Percentiles rank a stretch among this genome's conserved stretches.
phyloP scores from a whole-genome alignment of 2,797 vertebrate species.

The Clarias platycephalus region DNA sequence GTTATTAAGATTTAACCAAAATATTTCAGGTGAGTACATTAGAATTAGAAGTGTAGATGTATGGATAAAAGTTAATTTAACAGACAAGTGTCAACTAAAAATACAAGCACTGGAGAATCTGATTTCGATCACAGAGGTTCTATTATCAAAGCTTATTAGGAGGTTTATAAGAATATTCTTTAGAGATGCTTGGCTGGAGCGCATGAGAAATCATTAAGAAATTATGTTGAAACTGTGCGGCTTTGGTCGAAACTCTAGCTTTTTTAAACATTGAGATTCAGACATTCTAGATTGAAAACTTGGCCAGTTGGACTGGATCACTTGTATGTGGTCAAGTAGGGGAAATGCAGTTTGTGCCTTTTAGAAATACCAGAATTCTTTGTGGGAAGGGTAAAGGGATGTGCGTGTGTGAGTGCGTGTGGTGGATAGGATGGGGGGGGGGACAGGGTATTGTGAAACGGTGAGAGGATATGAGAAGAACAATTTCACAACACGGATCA shows the following conservation, averaged over 20 bases:
- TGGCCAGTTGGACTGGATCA: background rate
- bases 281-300: background rate
- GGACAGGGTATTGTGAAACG: conserved; percentile 7
- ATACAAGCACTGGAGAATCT: background rate
- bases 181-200: background rate
- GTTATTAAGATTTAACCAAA: background rate
- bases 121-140: background rate
- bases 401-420: too few relatives aligned
- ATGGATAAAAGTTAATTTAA: background rate
- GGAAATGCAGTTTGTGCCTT: conserved; percentile 45
- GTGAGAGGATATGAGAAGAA: background rate
- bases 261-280: background rate
- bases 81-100: background rate
- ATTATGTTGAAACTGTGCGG: background rate
- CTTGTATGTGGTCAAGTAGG: conserved; percentile 26
- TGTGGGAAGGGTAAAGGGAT: background rate
- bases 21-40: background rate
- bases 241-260: background rate
- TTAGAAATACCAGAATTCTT: background rate
- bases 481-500: conserved; percentile 16
- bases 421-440: background rate
- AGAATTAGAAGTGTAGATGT: background rate
- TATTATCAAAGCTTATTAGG: background rate
- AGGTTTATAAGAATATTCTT: background rate
- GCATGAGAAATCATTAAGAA: too few relatives aligned